Percentiles rank a stretch among this genome's conserved stretches.
Evolutionary conservation across 1,140 invertebrate genomes (phyloP).

Genomic region (Matsumurasca onukii): DNA sequence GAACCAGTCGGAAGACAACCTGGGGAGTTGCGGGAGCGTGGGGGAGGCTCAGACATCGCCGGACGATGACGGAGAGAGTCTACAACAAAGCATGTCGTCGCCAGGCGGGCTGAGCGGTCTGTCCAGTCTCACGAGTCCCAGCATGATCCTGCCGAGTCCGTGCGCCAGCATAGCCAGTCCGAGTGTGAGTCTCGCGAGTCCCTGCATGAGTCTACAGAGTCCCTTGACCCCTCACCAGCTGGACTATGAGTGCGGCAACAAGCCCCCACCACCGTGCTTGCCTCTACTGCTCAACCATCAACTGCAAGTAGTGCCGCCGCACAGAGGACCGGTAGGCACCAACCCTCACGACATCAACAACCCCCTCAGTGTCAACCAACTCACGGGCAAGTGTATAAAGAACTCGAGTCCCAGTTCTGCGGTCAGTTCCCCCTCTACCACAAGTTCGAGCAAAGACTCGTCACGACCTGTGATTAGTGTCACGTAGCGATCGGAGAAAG

Average conservation of each 20-base stretch:
- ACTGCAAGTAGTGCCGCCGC: constrained; percentile 46
- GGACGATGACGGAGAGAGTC: constrained; percentile 61
- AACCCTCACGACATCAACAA: constrained; percentile 90
- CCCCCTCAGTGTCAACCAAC: constrained; percentile 83
- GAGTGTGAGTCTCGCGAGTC: constrained; percentile 58
- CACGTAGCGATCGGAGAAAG: constrained; percentile 40
- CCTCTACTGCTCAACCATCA: constrained; percentile 40
- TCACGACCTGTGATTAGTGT: constrained; percentile 43
- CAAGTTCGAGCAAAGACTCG: constrained; percentile 34
- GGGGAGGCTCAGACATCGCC: constrained; percentile 68
- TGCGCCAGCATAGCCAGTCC: constrained; percentile 67
- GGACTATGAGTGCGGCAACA: constrained; percentile 48
- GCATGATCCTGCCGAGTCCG: constrained; percentile 64
- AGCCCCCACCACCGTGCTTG: constrained; percentile 41
- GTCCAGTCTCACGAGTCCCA: constrained; percentile 75
- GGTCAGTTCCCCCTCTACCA: constrained; percentile 11
- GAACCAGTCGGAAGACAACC: constrained; percentile 76
- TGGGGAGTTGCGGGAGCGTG: constrained; percentile 71
- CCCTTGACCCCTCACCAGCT: constrained; percentile 54
- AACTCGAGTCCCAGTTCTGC: constrained; percentile 40
- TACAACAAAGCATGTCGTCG: constrained; percentile 69
- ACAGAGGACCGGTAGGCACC: constrained; percentile 79
- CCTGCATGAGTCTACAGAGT: constrained; percentile 54
- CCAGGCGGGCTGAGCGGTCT: constrained; percentile 73
- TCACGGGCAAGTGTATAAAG: constrained; percentile 73